Percentiles rank a stretch among this genome's conserved stretches.
Conservation (phyloP, 1,140 invertebrate species). For the Bilobella aurantiaca region DNA sequence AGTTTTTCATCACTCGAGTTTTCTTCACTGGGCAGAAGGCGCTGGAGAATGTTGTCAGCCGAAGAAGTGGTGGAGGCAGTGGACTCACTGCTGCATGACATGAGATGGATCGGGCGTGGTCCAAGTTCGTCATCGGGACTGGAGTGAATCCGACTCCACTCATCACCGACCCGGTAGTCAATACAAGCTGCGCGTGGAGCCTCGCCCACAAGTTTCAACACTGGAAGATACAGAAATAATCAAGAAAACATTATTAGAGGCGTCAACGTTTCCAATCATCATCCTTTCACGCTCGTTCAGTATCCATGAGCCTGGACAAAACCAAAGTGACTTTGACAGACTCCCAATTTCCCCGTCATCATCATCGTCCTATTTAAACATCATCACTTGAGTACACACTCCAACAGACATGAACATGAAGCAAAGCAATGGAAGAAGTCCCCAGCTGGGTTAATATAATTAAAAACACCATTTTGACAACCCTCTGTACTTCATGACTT, state of each 20-base stretch:
- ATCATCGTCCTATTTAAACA: background rate
- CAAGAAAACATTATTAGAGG: background rate
- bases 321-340: background rate
- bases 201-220: constrained; percentile 33
- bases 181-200: constrained; percentile 31
- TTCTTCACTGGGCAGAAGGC: background rate
- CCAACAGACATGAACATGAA: background rate
- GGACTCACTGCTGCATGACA: background rate
- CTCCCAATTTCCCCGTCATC: background rate
- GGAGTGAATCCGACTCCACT: constrained; percentile 13
- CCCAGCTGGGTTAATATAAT: no score
- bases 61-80: background rate
- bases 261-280: background rate
- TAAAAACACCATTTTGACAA: no score
- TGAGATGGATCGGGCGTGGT: background rate
- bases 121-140: background rate
- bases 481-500: no score
- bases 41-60: background rate
- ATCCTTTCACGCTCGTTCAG: background rate
- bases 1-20: constrained; percentile 6
- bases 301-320: no score
- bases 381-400: background rate
- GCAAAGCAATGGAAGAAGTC: no score
- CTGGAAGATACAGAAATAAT: constrained; percentile 11
- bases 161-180: constrained; percentile 19